A percentile compares a stretch with the other conserved stretches of the same genome.
phyloP scores from a whole-genome alignment of 2,888 invertebrate genomes.

The Rhagium mordax region DNA sequence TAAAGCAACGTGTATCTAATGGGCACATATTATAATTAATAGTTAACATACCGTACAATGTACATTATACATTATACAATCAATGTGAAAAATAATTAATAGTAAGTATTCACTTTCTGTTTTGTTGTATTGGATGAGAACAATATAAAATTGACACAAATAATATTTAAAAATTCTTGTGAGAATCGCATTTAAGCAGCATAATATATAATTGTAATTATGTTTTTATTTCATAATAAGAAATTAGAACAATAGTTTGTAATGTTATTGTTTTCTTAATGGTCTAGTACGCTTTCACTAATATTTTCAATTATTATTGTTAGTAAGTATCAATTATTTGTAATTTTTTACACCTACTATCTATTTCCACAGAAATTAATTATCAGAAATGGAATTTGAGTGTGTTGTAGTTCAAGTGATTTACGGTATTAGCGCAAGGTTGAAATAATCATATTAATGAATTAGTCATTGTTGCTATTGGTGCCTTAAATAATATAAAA shows the following conservation, averaged over 20 bases:
- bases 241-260: slow-evolving; percentile 5
- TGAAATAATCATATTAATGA: no score
- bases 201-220: not conserved
- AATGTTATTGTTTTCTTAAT: not conserved
- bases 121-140: not conserved
- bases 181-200: not conserved
- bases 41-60: no score
- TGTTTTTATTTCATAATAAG: slow-evolving; percentile 1
- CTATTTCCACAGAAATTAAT: no score
- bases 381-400: no score
- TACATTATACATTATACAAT: not conserved
- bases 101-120: not conserved
- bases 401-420: no score
- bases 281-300: not conserved
- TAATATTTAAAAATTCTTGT: not conserved
- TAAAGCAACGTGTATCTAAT: no score
- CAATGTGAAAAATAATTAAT: not conserved
- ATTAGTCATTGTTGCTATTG: no score
- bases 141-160: not conserved
- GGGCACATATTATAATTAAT: no score
- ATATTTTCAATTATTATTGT: not conserved
- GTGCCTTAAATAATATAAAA: no score
- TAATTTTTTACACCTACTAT: no score
- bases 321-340: not conserved
- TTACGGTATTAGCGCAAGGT: no score